Conservation (phyloP, 2,113 vertebrate species). For the Ornithorhynchus anatinus region DNA sequence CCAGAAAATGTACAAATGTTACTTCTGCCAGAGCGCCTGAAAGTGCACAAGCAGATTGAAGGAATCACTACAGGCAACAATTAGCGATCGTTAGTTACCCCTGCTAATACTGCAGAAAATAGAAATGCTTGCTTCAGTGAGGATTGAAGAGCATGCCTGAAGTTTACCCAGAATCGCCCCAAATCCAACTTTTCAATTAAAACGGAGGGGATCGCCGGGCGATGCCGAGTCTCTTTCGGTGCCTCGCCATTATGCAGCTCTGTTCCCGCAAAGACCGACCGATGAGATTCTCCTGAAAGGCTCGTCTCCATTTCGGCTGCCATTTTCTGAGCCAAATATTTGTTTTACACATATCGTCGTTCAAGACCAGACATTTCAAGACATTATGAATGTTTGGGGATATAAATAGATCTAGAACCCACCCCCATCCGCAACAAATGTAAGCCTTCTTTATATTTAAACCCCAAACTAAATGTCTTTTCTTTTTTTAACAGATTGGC, state of each 20-base stretch:
- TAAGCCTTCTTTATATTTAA: not conserved
- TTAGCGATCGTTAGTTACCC: constrained; percentile 80
- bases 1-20: constrained; percentile 85
- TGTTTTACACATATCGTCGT: constrained; percentile 23
- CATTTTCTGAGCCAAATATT: not conserved
- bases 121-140: constrained; percentile 77
- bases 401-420: constrained; percentile 22
- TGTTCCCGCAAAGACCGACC: no score
- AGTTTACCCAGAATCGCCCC: constrained; percentile 68
- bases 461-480: not conserved
- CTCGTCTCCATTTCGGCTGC: constrained; percentile 33
- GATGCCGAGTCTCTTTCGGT: not conserved
- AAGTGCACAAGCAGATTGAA: constrained; percentile 79
- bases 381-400: constrained; percentile 27
- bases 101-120: constrained; percentile 81
- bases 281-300: constrained; percentile 22
- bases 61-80: constrained; percentile 78
- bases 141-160: constrained; percentile 75
- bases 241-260: no score
- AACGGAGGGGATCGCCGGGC: constrained; percentile 25
- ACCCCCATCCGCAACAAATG: not conserved
- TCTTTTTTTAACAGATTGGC: no score
- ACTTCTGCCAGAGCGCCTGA: constrained; percentile 71
- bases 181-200: constrained; percentile 56
- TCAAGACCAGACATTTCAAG: constrained; percentile 42